Evolutionary conservation across 35 echinoderm and acorn worm species (phyloP), one percentile per base, ranked within the genome.

Genomic region (Eucidaris tribuloides): DNA sequence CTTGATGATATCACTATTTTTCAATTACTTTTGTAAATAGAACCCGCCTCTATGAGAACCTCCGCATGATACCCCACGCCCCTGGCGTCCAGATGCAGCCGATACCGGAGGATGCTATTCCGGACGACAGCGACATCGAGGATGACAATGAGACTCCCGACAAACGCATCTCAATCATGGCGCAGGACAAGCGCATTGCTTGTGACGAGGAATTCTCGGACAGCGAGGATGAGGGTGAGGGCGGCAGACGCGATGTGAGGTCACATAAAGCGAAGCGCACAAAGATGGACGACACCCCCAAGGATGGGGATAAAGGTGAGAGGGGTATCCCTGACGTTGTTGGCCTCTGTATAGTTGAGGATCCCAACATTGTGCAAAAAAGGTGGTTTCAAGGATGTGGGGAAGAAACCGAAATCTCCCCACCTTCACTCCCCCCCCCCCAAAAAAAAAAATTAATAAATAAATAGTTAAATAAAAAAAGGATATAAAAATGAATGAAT

Each of bases 41-140:
- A 58, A 93, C 95, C 33, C 54, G 90, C 40, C 77, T 99, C 22
- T 93, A 86, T 58, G 96, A 99, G 72, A 99, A 99, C 86, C 55
- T 99, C 32, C 96, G 96, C 3, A 93, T 93, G 90, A 99, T 99
- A 28, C 96, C 96, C 1, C 96, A 99, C 30, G 96, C 96, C 2
- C 96, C 96, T 11, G 96, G 96, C 4, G 96, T 99, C 28, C 96
- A 99, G 62, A 99, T 99, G 90, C 96, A 99, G 54, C 90, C 96
- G 9, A 99, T 99, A 15, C 86, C 91, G 49, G 96, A 99, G 79
- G 90, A 99, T 79, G 96, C 76, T 20, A 86, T 99, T 71, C 78
- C 65, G 23, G 90, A 92, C 11, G 90, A 90, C 15, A 99, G 88
- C 45, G 96, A 99, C 24, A 83, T 81, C 11, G 92, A 90, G 32